Conservation (phyloP, 2,113 vertebrate species). For the Lutjanus erythropterus region DNA sequence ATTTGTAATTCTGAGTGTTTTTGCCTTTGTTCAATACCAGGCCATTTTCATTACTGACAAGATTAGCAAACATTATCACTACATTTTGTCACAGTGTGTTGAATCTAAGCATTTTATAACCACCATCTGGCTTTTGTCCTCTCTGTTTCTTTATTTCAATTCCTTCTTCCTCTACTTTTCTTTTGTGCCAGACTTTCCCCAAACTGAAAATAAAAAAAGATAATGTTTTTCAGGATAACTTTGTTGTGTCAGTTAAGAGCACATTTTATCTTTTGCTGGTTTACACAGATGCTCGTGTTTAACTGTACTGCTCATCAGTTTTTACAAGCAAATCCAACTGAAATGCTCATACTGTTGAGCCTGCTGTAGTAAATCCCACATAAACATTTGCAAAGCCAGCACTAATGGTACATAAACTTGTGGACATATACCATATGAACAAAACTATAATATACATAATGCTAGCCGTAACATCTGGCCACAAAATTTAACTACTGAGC, state of each 20-base stretch:
- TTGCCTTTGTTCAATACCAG: background rate
- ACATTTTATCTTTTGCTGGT: background rate
- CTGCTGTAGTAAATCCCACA: background rate
- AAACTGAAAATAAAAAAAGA: background rate
- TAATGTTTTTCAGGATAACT: background rate
- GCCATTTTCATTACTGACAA: background rate
- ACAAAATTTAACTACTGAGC: background rate
- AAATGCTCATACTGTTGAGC: background rate
- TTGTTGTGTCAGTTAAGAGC: background rate
- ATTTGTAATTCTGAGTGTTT: background rate
- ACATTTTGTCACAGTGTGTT: background rate
- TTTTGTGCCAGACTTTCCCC: background rate
- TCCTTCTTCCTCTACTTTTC: background rate
- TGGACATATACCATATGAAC: background rate
- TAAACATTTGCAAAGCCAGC: constrained; percentile 22
- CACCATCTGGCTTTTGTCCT: background rate
- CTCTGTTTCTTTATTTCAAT: background rate
- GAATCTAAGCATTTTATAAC: constrained; percentile 1
- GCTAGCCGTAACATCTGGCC: constrained; percentile 8
- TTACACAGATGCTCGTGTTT: constrained; percentile 19
- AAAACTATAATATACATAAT: background rate
- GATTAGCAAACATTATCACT: constrained; percentile 9
- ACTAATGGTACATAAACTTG: constrained; percentile 9
- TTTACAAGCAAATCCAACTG: background rate
- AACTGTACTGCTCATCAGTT: background rate